phyloP scores from a whole-genome alignment of 2,797 vertebrate genomes.

The Alosa sapidissima region DNA sequence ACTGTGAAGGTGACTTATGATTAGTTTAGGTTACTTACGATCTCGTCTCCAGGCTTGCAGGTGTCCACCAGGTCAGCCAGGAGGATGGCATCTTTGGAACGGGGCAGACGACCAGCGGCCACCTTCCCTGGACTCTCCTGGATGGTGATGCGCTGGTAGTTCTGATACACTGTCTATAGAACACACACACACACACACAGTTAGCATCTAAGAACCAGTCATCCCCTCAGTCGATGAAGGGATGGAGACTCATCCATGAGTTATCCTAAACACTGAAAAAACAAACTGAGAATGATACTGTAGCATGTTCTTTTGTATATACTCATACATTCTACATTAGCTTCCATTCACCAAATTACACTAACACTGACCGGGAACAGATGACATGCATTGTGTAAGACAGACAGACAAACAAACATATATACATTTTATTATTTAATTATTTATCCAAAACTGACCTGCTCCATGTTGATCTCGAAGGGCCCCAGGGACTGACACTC shows the following conservation, averaged over 20 bases:
- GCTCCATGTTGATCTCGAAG: constrained; percentile 98
- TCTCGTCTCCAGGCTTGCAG: constrained; percentile 96
- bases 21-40: constrained; percentile 76
- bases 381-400: not conserved
- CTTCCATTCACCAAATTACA: not conserved
- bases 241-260: no score
- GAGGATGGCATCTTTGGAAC: constrained; percentile 95
- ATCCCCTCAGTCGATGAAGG: not conserved
- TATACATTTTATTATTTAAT: not conserved
- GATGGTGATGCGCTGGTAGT: constrained; percentile 96
- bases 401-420: no score
- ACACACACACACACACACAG: not conserved
- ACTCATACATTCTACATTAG: not conserved
- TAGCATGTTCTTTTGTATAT: not conserved
- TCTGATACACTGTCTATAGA: constrained; percentile 92
- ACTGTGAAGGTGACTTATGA: no score
- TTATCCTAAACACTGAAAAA: not conserved
- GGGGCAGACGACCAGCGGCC: constrained; percentile 90
- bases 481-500: constrained; percentile 95
- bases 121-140: constrained; percentile 97
- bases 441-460: constrained; percentile 73
- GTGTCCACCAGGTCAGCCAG: constrained; percentile 92
- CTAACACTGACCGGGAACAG: not conserved
- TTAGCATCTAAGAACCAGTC: not conserved
- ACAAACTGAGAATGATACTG: not conserved